Base-by-base conservation (phyloP, 2,888 invertebrate genomes). In the Meiosimyza decipiens region DNA sequence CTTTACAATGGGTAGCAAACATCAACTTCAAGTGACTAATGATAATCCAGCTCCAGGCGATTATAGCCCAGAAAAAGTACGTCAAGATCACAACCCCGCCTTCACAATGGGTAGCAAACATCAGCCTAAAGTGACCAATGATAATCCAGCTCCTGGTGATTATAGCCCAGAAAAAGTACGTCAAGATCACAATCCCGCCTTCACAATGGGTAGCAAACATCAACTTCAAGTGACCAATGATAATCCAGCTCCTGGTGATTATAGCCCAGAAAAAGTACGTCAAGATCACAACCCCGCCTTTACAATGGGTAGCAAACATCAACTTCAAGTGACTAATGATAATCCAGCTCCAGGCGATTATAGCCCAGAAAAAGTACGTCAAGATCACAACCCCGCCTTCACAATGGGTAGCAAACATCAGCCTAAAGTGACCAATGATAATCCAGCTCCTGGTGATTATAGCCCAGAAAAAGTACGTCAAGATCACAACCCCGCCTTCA, bases 51-150 rank as follows among this genome's bases (percentile, higher is more conserved):
- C 40, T 2, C 40, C 40, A 2, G 40, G 40, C 90, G 91, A 74
- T 86, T 89, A 13, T 91, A 91, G 80, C 73, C 89, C 89, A 1
- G 89, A 90, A 75, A 90, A 89, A 90, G 65, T 73, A 3, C 69
- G 75, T 12, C 64, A 77, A 1, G 88, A 89, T 76, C 81, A 86
- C 73, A 85, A 90, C 18, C 91, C 91, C 18, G 89, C 88, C 76
- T 91, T 86, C 79, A 90, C 90, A 3, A 90, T 93, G 77, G 90
- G 90, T 47, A 88, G 89, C 51, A 91, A 91, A 80, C 89, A 90
- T 40, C 40, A 40, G 9, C 6, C 9, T 9, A 5, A 28, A 40
- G 40, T 40, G 7, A 40, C 40, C 4, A 28, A 28, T 28, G 28
- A 28, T 4, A 40, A 6, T 40, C 40, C 40, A 40, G 40, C 40